phyloP scores from a whole-genome alignment of 2,888 invertebrate genomes.

The Pseudococcus longispinus region DNA sequence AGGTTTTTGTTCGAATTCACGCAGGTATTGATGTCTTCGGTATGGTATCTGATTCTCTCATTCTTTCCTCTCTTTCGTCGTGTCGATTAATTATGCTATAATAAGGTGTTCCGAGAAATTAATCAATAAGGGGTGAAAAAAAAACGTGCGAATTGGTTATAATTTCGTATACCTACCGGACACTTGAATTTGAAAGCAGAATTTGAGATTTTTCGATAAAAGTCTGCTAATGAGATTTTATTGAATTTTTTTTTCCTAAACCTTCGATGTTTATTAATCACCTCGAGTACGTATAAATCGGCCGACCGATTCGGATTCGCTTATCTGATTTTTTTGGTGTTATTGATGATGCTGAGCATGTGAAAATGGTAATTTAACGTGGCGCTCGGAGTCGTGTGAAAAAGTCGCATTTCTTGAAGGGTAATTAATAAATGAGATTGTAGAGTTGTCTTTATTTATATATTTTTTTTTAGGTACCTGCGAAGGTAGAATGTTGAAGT shows the following conservation, averaged over 20 bases:
- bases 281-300: neutral
- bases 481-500: neutral
- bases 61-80: neutral
- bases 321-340: constrained; percentile 21
- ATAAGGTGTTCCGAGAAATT: neutral
- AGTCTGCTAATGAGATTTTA: constrained; percentile 5
- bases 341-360: constrained; percentile 6
- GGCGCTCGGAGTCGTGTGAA: constrained; percentile 32
- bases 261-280: constrained; percentile 22
- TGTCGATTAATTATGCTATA: neutral
- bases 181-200: neutral
- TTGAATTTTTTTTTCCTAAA: neutral
- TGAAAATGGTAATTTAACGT: constrained; percentile 30
- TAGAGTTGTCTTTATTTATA: constrained; percentile 20
- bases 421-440: constrained; percentile 5
- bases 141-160: neutral
- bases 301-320: neutral
- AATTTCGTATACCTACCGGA: neutral
- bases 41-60: neutral
- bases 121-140: neutral
- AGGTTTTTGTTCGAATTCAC: neutral
- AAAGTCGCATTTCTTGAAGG: constrained; percentile 11
- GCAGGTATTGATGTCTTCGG: neutral
- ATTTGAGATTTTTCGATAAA: neutral
- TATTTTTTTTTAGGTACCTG: neutral